Conservation (phyloP, 2,888 invertebrate species). For the Phasia obesa region DNA sequence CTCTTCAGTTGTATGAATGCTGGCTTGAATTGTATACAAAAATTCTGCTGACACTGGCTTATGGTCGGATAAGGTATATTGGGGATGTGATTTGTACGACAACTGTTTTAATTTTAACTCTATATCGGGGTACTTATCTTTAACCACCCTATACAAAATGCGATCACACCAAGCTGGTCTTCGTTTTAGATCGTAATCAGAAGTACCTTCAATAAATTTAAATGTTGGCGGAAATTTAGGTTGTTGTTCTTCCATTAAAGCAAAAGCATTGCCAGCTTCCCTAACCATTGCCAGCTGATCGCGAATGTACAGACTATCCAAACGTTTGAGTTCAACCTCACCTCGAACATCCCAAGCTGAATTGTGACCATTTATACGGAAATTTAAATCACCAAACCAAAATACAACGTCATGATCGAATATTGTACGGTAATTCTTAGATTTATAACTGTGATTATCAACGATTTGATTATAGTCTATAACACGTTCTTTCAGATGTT, state of each 20-base stretch:
- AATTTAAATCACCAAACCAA: conserved; percentile 96
- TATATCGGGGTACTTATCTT: conserved; percentile 91
- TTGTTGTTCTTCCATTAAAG: conserved; percentile 88
- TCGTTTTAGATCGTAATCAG: conserved; percentile 92
- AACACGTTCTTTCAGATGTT: conserved; percentile 90
- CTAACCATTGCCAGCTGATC: conserved; percentile 90
- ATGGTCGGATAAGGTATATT: conserved; percentile 94
- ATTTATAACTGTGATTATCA: conserved; percentile 90
- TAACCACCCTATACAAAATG: conserved; percentile 92
- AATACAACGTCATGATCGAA: conserved; percentile 97
- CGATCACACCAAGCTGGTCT: conserved; percentile 98
- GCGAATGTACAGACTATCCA: conserved; percentile 86
- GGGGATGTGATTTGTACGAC: conserved; percentile 90
- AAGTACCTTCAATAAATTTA: conserved; percentile 89
- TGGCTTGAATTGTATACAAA: conserved; percentile 76
- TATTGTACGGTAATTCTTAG: conserved; percentile 89
- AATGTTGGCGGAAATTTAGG: conserved; percentile 94
- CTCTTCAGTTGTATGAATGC: conserved; percentile 74
- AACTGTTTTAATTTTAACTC: conserved; percentile 88
- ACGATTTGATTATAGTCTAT: conserved; percentile 94
- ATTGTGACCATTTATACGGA: conserved; percentile 88
- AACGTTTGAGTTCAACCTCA: conserved; percentile 86
- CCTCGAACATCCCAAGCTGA: conserved; percentile 87
- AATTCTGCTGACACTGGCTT: conserved; percentile 94
- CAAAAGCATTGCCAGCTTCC: conserved; percentile 90